These are phyloP conservation scores for Parus major DNA, from an alignment of 2,113 vertebrate species.

Conservation along the genomic window DNA sequence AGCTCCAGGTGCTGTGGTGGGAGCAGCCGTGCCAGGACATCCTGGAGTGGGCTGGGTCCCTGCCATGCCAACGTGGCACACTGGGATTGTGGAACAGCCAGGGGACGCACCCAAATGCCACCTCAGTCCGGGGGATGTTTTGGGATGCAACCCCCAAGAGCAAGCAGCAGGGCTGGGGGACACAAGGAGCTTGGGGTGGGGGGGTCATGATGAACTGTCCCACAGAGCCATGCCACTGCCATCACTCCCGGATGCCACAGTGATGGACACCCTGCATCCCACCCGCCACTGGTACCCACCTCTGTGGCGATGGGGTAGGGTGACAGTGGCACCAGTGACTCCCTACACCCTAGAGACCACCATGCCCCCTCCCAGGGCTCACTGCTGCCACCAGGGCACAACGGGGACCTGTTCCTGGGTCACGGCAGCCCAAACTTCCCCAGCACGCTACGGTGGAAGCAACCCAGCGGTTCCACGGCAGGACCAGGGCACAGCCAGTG, in stretches of 20 bases:
- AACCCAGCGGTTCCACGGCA: fast-evolving
- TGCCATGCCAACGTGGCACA: not conserved
- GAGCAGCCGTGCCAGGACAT: not conserved
- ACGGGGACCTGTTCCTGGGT: not conserved
- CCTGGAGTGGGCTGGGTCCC: not conserved
- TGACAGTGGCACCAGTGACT: not conserved
- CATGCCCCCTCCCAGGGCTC: not conserved
- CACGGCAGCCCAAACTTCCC: not conserved
- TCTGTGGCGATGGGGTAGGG: not conserved
- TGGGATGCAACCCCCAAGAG: not conserved
- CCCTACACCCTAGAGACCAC: not conserved
- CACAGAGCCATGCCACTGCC: not conserved
- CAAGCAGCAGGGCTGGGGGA: not conserved
- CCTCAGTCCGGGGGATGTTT: fast-evolving
- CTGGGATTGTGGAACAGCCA: not conserved
- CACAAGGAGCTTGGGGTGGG: fast-evolving
- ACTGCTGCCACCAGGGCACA: not conserved
- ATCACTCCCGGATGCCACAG: not conserved
- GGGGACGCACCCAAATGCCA: not conserved
- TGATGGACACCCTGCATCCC: fast-evolving
- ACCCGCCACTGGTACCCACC: not conserved
- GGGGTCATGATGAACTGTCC: not conserved
- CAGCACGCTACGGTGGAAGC: not conserved
- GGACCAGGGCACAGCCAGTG: not conserved
- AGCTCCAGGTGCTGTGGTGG: fast-evolving